Evolutionary conservation across 1,140 invertebrate genomes (phyloP).

Genomic region (Periplaneta americana): DNA sequence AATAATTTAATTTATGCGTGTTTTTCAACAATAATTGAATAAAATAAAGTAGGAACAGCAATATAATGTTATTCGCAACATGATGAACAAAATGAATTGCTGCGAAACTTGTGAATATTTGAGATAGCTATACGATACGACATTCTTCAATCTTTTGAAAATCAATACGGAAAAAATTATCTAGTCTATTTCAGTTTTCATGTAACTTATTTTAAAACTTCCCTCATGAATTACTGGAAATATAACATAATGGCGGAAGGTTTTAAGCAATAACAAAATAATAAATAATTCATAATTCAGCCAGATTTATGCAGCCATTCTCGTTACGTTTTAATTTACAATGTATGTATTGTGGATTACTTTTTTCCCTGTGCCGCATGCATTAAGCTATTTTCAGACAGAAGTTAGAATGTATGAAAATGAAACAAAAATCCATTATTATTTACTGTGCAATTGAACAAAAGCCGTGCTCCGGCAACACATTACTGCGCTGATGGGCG

Average conservation of each 20-base stretch:
- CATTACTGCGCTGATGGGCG: neutral
- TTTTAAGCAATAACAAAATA: neutral
- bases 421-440: neutral
- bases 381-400: neutral
- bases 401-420: neutral
- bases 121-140: too few species aligned
- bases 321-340: neutral
- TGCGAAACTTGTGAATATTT: too few species aligned
- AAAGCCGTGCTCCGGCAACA: neutral
- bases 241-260: neutral
- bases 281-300: neutral
- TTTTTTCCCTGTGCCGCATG: neutral
- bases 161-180: too few species aligned
- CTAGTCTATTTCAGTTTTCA: too few species aligned
- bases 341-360: neutral
- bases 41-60: too few species aligned
- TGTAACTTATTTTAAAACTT: too few species aligned
- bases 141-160: too few species aligned
- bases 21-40: too few species aligned
- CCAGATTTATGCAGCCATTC: neutral
- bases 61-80: too few species aligned
- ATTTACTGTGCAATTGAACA: neutral
- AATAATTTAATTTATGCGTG: too few species aligned
- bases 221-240: too few species aligned
- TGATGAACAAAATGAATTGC: too few species aligned